Evolutionary conservation across 2,113 vertebrate species (phyloP).

Genomic region (Prochilodus magdalenae): DNA sequence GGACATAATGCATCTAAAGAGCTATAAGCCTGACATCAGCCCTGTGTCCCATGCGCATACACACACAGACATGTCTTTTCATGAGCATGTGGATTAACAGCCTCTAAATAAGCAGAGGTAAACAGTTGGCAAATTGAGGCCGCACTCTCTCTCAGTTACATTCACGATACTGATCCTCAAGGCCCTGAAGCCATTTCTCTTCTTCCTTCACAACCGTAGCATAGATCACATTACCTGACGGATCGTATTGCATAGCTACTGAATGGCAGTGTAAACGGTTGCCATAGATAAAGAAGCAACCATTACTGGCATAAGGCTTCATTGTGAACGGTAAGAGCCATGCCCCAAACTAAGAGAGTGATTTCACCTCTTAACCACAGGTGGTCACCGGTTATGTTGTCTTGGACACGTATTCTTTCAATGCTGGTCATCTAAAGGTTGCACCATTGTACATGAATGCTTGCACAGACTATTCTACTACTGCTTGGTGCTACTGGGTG

Average conservation of each 20-base stretch:
- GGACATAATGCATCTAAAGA: conserved; percentile 7
- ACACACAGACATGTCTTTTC: conserved; percentile 11
- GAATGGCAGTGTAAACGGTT: conserved; percentile 17
- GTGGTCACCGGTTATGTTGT: background rate
- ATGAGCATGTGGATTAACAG: background rate
- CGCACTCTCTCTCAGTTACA: background rate
- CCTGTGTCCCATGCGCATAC: conserved; percentile 1
- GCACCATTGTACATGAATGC: too few species aligned
- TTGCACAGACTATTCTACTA: too few species aligned
- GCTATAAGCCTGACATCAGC: background rate
- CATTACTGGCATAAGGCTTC: background rate
- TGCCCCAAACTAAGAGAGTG: conserved; percentile 23
- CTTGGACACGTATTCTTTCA: too few species aligned
- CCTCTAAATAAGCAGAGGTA: conserved; percentile 2
- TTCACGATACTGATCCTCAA: background rate
- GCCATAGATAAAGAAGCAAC: conserved; percentile 6
- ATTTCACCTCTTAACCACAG: conserved; percentile 15
- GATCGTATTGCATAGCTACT: conserved; percentile 32
- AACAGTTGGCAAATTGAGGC: background rate
- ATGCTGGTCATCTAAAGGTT: too few species aligned
- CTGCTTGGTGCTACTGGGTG: too few species aligned
- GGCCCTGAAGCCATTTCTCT: conserved; percentile 3
- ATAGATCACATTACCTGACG: background rate
- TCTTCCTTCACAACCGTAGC: background rate
- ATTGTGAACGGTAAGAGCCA: conserved; percentile 41